Conservation (phyloP, 2,113 vertebrate species). For the Hyperopisus bebe region DNA sequence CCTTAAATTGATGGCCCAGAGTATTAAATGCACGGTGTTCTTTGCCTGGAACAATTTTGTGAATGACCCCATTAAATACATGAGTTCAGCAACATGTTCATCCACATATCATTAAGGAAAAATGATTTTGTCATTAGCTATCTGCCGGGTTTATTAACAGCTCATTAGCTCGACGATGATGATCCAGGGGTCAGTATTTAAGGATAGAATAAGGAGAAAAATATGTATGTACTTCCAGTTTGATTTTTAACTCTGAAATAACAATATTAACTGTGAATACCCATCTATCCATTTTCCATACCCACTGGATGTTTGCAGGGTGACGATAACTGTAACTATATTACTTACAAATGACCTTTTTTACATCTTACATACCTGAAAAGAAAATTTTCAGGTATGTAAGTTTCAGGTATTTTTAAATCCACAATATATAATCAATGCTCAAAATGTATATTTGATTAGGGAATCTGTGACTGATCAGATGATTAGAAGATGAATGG, state of each 20-base stretch:
- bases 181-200: neutral
- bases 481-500: neutral
- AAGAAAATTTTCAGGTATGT: too few relatives aligned
- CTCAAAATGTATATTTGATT: neutral
- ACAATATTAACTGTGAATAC: neutral
- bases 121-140: neutral
- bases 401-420: neutral
- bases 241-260: neutral
- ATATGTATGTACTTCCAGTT: neutral
- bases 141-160: neutral
- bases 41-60: neutral
- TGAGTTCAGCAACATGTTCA: neutral
- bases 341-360: neutral
- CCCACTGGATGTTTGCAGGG: neutral
- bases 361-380: neutral
- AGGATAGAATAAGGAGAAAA: neutral
- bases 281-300: neutral
- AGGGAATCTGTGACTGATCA: neutral
- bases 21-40: neutral
- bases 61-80: neutral
- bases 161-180: neutral
- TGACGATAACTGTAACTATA: neutral
- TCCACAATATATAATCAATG: neutral
- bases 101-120: neutral
- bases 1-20: neutral